phyloP scores from a whole-genome alignment of 2,797 vertebrate species.

The Triplophysa bombifrons region DNA sequence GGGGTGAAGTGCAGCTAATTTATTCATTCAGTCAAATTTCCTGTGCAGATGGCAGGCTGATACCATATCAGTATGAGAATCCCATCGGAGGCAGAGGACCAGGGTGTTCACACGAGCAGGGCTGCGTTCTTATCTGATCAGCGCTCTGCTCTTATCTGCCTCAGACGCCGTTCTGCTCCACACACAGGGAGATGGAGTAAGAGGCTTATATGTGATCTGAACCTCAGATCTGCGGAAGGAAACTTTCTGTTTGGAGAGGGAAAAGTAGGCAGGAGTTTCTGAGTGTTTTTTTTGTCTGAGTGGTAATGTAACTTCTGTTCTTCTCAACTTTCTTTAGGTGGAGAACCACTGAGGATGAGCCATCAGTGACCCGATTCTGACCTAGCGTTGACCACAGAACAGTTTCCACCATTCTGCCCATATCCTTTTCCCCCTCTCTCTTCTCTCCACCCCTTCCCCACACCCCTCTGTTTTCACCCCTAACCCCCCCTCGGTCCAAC shows the following conservation, averaged over 20 bases:
- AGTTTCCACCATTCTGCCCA: conserved; percentile 58
- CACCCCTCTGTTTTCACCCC: conserved; percentile 53
- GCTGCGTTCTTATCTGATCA: conserved; percentile 74
- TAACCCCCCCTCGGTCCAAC: conserved; percentile 59
- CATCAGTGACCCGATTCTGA: conserved; percentile 49
- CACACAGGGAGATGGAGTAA: conserved; percentile 74
- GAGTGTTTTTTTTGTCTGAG: conserved; percentile 6
- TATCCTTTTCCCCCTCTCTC: conserved; percentile 52
- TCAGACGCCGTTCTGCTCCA: conserved; percentile 80
- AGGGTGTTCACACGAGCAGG: conserved; percentile 63
- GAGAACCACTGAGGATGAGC: conserved; percentile 53
- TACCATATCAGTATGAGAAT: conserved; percentile 75
- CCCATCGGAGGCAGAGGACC: conserved; percentile 57
- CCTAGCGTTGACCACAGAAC: conserved; percentile 33
- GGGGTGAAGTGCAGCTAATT: conserved; percentile 84
- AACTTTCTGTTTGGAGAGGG: conserved; percentile 54
- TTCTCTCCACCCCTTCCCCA: conserved; percentile 59
- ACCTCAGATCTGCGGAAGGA: conserved; percentile 52
- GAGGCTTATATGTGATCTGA: conserved; percentile 62
- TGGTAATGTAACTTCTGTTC: conserved; percentile 32
- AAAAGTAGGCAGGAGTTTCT: conserved; percentile 48
- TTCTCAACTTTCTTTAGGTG: conserved; percentile 51
- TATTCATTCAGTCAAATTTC: conserved; percentile 87
- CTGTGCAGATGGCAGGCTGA: conserved; percentile 82
- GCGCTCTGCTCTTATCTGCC: conserved; percentile 74